Evolutionary conservation across 2,888 invertebrate genomes (phyloP), one percentile per base, ranked within the genome.

Genomic region (Drepana falcataria): DNA sequence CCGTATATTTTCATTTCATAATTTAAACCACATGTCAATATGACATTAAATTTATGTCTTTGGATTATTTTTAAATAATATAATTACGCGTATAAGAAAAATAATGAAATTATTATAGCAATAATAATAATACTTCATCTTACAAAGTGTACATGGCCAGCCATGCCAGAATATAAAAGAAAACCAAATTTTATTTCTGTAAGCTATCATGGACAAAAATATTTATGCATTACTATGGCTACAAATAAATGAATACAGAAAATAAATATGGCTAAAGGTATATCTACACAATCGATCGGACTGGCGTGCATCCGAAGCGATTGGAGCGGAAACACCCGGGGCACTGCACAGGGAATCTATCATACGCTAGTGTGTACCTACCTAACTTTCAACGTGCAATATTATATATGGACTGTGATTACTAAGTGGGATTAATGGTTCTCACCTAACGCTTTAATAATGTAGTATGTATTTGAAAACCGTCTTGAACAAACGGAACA

Each of bases 321-420:
- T 79, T 76, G 81, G 71, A 83, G 84, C 87, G 87, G 86, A 88
- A 87, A 70, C 69, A 71, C 82, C 77, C 80, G 77, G 81, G 81
- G 85, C 80, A 66, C 66, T 79, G 85, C 82, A 79, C 83, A 77
- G 75, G 74, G 81, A 81, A 83, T 87, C 81, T 85, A 88, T 85
- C 85, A 83, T 82, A 82, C 74, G 69, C 71, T 61, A 59, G 69
- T 74, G 71, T 76, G 72, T 79, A 68, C 71, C 61, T 66, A 64
- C 49, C 68, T 73, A 72, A 75, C 74, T 69, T 75, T 73, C 68
- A 71, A 64, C 68, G 59, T 72, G 68, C 65, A 74, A 77, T 57
- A 65, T 71, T 69, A 69, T 68, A 56, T 55, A 54, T 47, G 58
- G 59, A 21, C 21, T 54, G 52, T 63, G 59, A 63, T 59, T 65